phyloP scores from a whole-genome alignment of 92 coral and sea anemone genomes.

The Galaxea fascicularis region DNA sequence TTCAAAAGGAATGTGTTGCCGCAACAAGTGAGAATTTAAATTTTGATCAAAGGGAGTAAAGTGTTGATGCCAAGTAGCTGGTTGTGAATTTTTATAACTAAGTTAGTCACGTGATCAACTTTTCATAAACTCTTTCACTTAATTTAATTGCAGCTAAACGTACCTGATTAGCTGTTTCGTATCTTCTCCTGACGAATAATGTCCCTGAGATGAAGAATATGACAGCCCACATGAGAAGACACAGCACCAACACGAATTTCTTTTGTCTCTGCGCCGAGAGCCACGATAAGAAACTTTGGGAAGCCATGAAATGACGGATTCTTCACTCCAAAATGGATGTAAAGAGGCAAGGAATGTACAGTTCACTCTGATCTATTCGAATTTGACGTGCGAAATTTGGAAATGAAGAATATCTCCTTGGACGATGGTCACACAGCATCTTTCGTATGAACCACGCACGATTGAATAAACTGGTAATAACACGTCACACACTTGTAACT shows the following conservation, averaged over 20 bases:
- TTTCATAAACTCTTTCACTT: too few relatives aligned
- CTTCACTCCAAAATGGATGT: not conserved
- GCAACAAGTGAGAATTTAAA: too few relatives aligned
- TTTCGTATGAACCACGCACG: too few relatives aligned
- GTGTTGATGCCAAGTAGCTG: too few relatives aligned
- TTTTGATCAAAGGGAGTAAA: too few relatives aligned
- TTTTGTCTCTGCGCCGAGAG: not conserved
- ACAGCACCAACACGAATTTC: constrained; percentile 18
- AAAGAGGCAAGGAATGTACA: not conserved
- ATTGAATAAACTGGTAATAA: too few relatives aligned
- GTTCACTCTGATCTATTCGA: not conserved
- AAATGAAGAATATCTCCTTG: not conserved
- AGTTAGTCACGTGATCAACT: too few relatives aligned
- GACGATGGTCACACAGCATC: too few relatives aligned
- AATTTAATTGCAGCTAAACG: not conserved
- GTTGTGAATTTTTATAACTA: too few relatives aligned
- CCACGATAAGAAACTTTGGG: not conserved
- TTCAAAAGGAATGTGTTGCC: too few relatives aligned
- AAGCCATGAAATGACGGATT: not conserved
- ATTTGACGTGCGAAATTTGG: not conserved
- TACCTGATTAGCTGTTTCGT: constrained; percentile 21
- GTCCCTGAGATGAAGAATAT: constrained; percentile 34
- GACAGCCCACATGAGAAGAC: constrained; percentile 24
- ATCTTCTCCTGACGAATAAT: constrained; percentile 20
- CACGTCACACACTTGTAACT: not conserved